Percentiles rank a stretch among this genome's conserved stretches.
phyloP scores from a whole-genome alignment of 2,797 vertebrate genomes.

The Gadopsis bispinosus region DNA sequence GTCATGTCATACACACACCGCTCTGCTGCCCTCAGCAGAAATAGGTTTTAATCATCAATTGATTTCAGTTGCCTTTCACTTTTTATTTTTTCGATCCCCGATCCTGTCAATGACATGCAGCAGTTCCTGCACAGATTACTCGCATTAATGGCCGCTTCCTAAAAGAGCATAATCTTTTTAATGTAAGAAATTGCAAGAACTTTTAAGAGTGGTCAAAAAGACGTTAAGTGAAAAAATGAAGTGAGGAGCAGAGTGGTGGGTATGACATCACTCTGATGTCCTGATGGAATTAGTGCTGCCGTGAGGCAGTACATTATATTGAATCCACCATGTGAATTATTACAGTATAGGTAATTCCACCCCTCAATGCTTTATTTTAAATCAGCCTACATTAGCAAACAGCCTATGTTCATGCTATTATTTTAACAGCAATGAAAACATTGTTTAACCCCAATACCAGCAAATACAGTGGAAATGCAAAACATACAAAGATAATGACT shows the following conservation, averaged over 20 bases:
- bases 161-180: neutral
- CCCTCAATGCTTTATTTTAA: neutral
- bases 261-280: neutral
- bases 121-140: neutral
- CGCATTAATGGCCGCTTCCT: neutral
- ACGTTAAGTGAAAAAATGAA: too few species aligned
- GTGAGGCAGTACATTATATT: neutral
- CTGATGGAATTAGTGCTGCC: neutral
- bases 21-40: neutral
- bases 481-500: slow-evolving; percentile 77
- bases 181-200: neutral
- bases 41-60: neutral
- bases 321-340: slow-evolving; percentile 4
- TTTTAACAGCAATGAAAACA: slow-evolving; percentile 18
- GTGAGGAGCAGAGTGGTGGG: neutral
- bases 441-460: slow-evolving; percentile 46
- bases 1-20: neutral
- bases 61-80: neutral
- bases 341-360: neutral
- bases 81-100: neutral
- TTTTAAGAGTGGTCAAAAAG: neutral
- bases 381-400: neutral
- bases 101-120: neutral
- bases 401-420: neutral
- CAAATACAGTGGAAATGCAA: slow-evolving; percentile 90